Evolutionary conservation across 2,797 vertebrate genomes (phyloP), one percentile per base, ranked within the genome.

Genomic region (Phoebastria nigripes): DNA sequence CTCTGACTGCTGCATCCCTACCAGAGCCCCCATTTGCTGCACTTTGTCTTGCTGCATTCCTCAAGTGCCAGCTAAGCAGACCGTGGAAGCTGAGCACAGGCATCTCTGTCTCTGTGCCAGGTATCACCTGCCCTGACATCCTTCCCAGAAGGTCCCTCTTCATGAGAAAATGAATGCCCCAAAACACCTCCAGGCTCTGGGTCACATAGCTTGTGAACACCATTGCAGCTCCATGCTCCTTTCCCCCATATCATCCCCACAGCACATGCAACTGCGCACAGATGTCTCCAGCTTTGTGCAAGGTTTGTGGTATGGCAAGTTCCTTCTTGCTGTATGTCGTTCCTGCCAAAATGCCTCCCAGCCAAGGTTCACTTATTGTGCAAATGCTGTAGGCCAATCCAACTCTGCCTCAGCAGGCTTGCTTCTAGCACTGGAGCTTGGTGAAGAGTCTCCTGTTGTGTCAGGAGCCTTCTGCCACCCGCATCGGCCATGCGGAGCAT

Each of bases 401-500:
- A 56, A 6, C 11, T 47, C 13, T 39, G 26, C 35, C 49, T 87
- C 41, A 25, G 6, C 25, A 71, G 35, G 7, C 18, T 55, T 56
- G 19, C 17, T 11, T 71, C 35, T 70, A 42, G 21, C 6, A 7
- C 31, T 42, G 71, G 42, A 56, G 25, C 25, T 49, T 8, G 13
- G 9, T 62, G 56, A 47, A 15, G 24, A 35, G 33, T 51, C 49
- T 22, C 26, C 3, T 42, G 26, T 8, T 42, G 21, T 21, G 7
- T 31, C 9, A 26, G 16, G 15, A 66, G 14, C 22, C 21, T 59
- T 76, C 6, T 67, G 33, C 18, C 37, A 11, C 9, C 17, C 2
- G 3, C 8, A 17, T 14, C 3, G 1, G 14, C 13, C 37, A 51
- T 24, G 37, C 4, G 26, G 11, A 14, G 4, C 4, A 7, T 39